Percentiles rank a stretch among this genome's conserved stretches.
These are phyloP conservation scores for Limenitis camilla DNA, from an alignment of 2,888 invertebrate genomes.

Conservation along the genomic window DNA sequence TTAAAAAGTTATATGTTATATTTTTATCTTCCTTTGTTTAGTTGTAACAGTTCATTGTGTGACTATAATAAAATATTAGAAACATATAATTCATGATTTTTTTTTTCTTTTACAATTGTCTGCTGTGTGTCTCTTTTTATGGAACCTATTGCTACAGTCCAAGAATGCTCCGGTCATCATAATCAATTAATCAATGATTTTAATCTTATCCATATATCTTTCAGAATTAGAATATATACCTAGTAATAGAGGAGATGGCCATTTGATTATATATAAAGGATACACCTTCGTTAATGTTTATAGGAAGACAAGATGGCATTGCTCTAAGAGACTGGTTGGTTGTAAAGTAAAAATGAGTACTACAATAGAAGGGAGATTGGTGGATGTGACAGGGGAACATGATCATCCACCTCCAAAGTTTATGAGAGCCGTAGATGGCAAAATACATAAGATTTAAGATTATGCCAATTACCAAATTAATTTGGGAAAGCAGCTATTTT, in stretches of 20 bases:
- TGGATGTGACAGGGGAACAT: slow-evolving; percentile 21
- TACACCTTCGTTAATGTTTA: slow-evolving; percentile 30
- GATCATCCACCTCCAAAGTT: slow-evolving; percentile 32
- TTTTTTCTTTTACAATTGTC: too few relatives aligned
- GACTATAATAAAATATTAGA: too few relatives aligned
- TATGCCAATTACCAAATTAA: background rate
- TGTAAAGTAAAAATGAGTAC: slow-evolving; percentile 14
- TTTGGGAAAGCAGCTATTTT: background rate
- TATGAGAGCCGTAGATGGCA: slow-evolving; percentile 23
- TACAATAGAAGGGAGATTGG: background rate
- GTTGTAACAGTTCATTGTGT: too few relatives aligned
- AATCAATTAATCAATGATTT: too few relatives aligned
- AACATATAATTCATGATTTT: too few relatives aligned
- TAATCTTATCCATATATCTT: background rate
- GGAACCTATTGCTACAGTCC: too few relatives aligned
- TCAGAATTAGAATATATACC: slow-evolving; percentile 10
- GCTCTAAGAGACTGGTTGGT: slow-evolving; percentile 16
- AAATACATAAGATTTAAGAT: slow-evolving; percentile 16
- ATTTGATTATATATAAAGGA: slow-evolving; percentile 10
- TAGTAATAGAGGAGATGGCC: slow-evolving; percentile 10
- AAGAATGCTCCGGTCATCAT: too few relatives aligned
- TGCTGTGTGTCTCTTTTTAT: too few relatives aligned
- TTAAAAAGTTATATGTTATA: too few relatives aligned
- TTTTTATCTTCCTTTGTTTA: too few relatives aligned
- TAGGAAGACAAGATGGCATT: slow-evolving; percentile 30